A percentile compares a stretch with the other conserved stretches of the same genome.
Conservation (phyloP, 2,888 invertebrate genomes). For the Holacanthella duospinosa region DNA sequence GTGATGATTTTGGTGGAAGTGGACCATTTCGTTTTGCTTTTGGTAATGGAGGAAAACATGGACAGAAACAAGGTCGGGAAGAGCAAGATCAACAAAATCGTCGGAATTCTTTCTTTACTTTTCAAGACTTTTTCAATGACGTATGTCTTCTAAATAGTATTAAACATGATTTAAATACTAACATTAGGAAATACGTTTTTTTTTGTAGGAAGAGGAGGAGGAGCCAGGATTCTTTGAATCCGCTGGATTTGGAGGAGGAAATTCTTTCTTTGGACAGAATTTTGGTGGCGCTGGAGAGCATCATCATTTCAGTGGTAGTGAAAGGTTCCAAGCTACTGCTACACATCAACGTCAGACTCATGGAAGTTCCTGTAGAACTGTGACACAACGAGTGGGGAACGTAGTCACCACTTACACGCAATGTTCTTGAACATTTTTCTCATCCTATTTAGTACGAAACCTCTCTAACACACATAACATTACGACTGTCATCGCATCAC, state of each 20-base stretch:
- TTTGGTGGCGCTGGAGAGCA: slow-evolving; percentile 26
- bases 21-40: slow-evolving; percentile 30
- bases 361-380: slow-evolving; percentile 38
- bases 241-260: slow-evolving; percentile 39
- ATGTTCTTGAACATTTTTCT: slow-evolving; percentile 38
- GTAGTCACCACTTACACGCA: slow-evolving; percentile 41
- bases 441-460: too few species aligned
- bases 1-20: slow-evolving; percentile 24
- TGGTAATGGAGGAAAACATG: slow-evolving; percentile 26
- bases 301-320: slow-evolving; percentile 15
- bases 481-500: not conserved
- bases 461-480: not conserved
- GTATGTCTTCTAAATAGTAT: slow-evolving; percentile 18
- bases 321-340: slow-evolving; percentile 12
- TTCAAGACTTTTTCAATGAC: slow-evolving; percentile 36
- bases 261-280: slow-evolving; percentile 40
- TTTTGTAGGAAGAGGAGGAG: slow-evolving; percentile 35
- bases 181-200: not conserved
- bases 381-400: slow-evolving; percentile 40
- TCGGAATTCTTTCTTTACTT: slow-evolving; percentile 29
- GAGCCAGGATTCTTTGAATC: slow-evolving; percentile 37
- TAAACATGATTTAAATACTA: not conserved
- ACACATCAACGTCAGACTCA: slow-evolving; percentile 19
- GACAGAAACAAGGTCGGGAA: slow-evolving; percentile 19
- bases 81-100: slow-evolving; percentile 13